A percentile compares a stretch with the other conserved stretches of the same genome.
Evolutionary conservation across 2,113 vertebrate species (phyloP).

Genomic region (Varanus komodoensis): DNA sequence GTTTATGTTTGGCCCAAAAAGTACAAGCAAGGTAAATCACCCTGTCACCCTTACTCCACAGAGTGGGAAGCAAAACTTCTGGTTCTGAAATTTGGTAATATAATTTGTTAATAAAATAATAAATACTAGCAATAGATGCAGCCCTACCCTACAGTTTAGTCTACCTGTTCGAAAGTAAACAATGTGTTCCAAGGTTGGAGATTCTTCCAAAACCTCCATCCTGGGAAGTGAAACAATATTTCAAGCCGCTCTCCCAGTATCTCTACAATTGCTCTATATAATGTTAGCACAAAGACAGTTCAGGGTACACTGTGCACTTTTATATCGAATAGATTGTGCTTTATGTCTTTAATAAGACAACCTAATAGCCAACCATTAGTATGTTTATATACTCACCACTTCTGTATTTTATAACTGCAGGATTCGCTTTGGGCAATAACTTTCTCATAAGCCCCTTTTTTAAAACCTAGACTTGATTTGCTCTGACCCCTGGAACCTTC

Average conservation of each 20-base stretch:
- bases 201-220: not conserved
- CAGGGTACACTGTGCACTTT: not conserved
- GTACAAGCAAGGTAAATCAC: no score
- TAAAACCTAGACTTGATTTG: constrained; percentile 30
- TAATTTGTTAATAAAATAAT: no score
- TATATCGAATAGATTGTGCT: constrained; percentile 22
- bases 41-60: not conserved
- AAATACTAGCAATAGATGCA: not conserved
- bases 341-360: constrained; percentile 33
- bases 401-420: constrained; percentile 35
- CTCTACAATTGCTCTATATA: not conserved
- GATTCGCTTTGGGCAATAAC: constrained; percentile 41
- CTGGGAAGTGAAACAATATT: not conserved
- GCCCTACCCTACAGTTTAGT: not conserved
- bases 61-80: not conserved
- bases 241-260: not conserved
- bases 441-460: constrained; percentile 46
- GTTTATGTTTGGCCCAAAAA: no score
- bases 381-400: constrained; percentile 52
- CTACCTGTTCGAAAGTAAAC: not conserved
- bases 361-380: constrained; percentile 43
- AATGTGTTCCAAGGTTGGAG: not conserved
- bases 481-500: constrained; percentile 31
- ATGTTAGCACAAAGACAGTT: constrained; percentile 36
- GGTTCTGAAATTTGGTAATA: not conserved